Base-by-base conservation (phyloP, 1,140 invertebrate species). In the Orchestia grillus region DNA sequence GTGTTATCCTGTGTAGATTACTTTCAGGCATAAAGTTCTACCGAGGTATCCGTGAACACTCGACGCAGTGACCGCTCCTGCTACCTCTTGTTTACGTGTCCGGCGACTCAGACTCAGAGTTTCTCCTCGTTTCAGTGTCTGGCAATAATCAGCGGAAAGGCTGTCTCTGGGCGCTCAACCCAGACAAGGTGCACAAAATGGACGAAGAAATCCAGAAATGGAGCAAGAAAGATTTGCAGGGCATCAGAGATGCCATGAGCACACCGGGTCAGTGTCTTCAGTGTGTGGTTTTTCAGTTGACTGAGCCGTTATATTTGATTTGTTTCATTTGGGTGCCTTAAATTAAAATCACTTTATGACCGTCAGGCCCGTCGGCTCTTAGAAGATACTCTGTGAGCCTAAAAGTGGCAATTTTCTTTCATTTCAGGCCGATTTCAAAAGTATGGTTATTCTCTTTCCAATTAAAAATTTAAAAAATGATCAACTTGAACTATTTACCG, bases 201-300 rank as follows among this genome's bases (percentile, higher is more conserved):
- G 99, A 99, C 97, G 99, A 99, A 97, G 99, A 99, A 97, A 99
- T 99, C 88, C 98, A 99, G 97, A 99, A 99, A 97, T 99, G 99
- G 98, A 99, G 99, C 16, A 98, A 98, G 97, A 99, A 99, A 97
- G 99, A 99, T 98, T 99, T 99, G 36, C 97, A 98, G 97, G 98
- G 98, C 96, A 98, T 99, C 96, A 98, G 98, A 96, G 98, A 98
- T 97, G 99, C 99, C 6, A 99, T 99, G 99, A 98, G 99, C 43
- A 98, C 98, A 98, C 99, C 99, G 96, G 98, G 98, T 98, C 97
- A 97, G 96, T 97, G 42, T 53, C 47, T 3, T 77, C 28, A 23
- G 1, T 77, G 11, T 77, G 11, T 15, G 1, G 11, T 77, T 77
- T n/a, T n/a, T n/a, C n/a, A n/a, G n/a, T n/a, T n/a, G n/a, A n/a